Evolutionary conservation across 2,797 vertebrate species (phyloP), one percentile per base, ranked within the genome.

Genomic region (Aulostomus chinensis): DNA sequence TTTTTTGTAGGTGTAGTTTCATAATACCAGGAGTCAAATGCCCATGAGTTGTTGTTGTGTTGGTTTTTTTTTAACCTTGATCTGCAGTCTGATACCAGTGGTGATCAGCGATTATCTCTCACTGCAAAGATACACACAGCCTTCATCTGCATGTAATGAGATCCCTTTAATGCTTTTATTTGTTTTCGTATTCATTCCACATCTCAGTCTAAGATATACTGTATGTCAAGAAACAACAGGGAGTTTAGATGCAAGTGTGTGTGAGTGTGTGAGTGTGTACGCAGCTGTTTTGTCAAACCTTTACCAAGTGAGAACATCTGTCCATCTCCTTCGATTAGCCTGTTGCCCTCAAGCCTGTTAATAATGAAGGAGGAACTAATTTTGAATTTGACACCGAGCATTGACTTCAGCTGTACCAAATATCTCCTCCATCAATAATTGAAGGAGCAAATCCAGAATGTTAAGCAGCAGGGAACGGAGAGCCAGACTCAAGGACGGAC

Each of bases 301-400:
- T n/a, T n/a, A n/a, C n/a, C n/a, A n/a, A n/a, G n/a, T n/a, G n/a
- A 1, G 33, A 20, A 28, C 9, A 15, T 21, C 16, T 29, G 24
- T 22, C 20, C n/a, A 9, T 14, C 9, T 58, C 64, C 76, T 84
- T 76, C 77, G 60, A 73, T 86, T 85, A 87, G 76, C 74, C 76
- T 77, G 64, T 69, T 72, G 80, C 86, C 78, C 84, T 81, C 58
- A 33, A 69, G 33, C n/a, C 18, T 47, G 83, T 93, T 83, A 92
- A 94, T 93, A 90, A 94, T 94, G 90, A 79, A 95, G 77, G 79
- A 90, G 82, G 90, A 93, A 92, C 90, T 91, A 89, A 94, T 94
- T 94, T 91, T 83, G 89, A 94, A 94, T 86, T 92, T 92, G 93
- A 94, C 90, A 94, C 92, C 92, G 74, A 91, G 87, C 64, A 77